Conservation (phyloP, 2,797 vertebrate genomes). For the Malurus splendens region DNA sequence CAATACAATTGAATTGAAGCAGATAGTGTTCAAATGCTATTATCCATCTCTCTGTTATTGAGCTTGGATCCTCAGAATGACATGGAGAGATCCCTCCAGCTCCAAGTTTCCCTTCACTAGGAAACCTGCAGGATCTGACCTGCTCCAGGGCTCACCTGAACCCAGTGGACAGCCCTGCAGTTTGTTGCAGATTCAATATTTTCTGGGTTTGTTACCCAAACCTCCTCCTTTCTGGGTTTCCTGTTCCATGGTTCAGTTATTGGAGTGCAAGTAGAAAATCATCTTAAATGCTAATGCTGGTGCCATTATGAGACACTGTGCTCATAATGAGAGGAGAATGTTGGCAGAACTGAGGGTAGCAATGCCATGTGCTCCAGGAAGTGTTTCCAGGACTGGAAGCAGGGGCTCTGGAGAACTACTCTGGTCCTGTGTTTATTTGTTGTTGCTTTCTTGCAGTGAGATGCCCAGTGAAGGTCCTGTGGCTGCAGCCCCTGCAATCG, state of each 20-base stretch:
- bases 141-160: fast-evolving
- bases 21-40: slow-evolving; percentile 63
- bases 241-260: neutral
- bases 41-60: slow-evolving; percentile 53
- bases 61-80: slow-evolving; percentile 45
- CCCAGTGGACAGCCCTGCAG: neutral
- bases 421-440: neutral
- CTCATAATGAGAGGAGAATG: neutral
- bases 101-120: neutral
- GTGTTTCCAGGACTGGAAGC: neutral
- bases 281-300: neutral
- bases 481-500: fast-evolving
- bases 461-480: fast-evolving
- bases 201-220: neutral
- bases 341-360: neutral
- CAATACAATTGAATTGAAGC: slow-evolving; percentile 64
- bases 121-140: neutral
- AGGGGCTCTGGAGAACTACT: neutral
- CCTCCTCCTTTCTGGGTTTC: neutral
- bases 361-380: fast-evolving
- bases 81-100: slow-evolving; percentile 12
- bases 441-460: neutral
- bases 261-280: neutral
- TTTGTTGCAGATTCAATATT: neutral
- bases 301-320: neutral